These are phyloP conservation scores for Rhineura floridana DNA, from an alignment of 2,113 vertebrate species.

Conservation along the genomic window DNA sequence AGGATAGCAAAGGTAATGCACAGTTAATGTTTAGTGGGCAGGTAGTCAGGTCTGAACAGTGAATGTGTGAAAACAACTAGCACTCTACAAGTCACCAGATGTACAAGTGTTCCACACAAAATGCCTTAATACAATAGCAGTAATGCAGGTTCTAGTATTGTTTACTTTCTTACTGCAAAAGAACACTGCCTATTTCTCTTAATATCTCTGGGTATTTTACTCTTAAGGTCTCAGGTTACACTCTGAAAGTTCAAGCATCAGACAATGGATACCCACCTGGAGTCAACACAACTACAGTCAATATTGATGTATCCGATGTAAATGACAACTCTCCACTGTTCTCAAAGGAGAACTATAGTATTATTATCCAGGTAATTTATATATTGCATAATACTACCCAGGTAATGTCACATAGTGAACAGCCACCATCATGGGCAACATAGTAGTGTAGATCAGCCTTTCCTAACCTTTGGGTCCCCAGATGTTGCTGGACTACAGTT, in stretches of 20 bases:
- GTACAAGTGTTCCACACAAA: neutral
- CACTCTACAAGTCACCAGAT: neutral
- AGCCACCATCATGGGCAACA: neutral
- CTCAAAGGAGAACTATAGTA: constrained; percentile 91
- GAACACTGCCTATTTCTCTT: constrained; percentile 1
- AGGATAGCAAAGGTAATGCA: neutral
- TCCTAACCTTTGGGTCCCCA: too few species aligned
- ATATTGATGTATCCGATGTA: constrained; percentile 96
- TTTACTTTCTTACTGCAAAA: constrained; percentile 15
- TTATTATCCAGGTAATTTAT: constrained; percentile 90
- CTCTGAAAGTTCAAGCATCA: constrained; percentile 86
- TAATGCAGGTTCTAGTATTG: neutral
- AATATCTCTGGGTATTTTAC: neutral
- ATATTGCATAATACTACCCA: neutral
- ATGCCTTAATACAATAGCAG: neutral
- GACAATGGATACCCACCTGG: constrained; percentile 87
- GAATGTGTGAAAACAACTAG: neutral
- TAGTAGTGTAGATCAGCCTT: too few species aligned
- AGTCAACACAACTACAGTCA: constrained; percentile 85
- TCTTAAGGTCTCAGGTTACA: constrained; percentile 92
- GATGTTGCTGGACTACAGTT: too few species aligned
- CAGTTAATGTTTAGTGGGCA: neutral
- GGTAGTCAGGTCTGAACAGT: neutral
- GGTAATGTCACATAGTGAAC: neutral
- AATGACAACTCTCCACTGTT: constrained; percentile 96